A percentile compares a stretch with the other conserved stretches of the same genome.
phyloP scores from a whole-genome alignment of 2,113 vertebrate species.

The Nannospalax galili region DNA sequence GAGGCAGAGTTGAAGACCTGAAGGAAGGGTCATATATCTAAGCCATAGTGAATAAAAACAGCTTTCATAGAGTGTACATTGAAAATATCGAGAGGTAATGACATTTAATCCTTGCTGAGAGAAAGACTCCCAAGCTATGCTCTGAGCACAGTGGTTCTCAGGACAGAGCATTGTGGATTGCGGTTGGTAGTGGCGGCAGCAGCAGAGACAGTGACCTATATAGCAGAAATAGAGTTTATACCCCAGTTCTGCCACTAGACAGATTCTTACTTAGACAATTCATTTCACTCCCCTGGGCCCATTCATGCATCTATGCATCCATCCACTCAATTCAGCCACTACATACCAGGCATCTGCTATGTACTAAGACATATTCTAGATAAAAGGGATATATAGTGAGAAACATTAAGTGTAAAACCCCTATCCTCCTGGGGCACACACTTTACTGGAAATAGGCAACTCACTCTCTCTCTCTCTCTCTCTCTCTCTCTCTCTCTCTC shows the following conservation, averaged over 20 bases:
- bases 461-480: too few relatives aligned
- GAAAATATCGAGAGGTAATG: not conserved
- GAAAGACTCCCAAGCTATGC: not conserved
- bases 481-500: not conserved
- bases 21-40: not conserved
- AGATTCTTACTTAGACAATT: not conserved
- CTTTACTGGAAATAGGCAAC: not conserved
- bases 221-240: not conserved
- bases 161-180: too few relatives aligned
- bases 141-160: too few relatives aligned
- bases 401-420: not conserved
- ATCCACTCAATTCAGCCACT: not conserved
- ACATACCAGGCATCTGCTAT: not conserved
- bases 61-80: not conserved
- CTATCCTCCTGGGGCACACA: not conserved
- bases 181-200: not conserved
- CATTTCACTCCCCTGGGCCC: not conserved
- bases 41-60: not conserved
- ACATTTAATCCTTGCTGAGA: not conserved
- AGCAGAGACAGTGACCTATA: not conserved
- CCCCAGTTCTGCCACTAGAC: not conserved
- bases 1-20: not conserved
- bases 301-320: not conserved
- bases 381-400: not conserved
- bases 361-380: not conserved